These are phyloP conservation scores for Cladopsammia gracilis DNA, from an alignment of 64 coral and sea anemone genomes.

Conservation along the genomic window DNA sequence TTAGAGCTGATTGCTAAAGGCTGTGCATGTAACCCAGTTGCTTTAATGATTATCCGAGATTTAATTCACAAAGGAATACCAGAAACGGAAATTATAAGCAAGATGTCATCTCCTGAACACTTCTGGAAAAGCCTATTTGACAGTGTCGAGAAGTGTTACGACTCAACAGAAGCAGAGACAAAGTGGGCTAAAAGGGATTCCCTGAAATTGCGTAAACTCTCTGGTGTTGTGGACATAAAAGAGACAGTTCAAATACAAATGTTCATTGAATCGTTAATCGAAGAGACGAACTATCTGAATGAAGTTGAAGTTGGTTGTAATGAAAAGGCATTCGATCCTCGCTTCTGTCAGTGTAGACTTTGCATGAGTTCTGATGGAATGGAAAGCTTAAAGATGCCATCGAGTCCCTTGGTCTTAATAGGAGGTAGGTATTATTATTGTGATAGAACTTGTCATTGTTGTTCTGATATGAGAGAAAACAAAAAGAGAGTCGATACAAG, in stretches of 20 bases:
- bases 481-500: too few species aligned
- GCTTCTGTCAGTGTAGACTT: background rate
- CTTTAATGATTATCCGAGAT: background rate
- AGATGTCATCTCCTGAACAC: background rate
- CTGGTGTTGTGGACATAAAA: background rate
- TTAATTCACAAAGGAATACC: constrained; percentile 1
- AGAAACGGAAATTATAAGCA: background rate
- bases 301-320: background rate
- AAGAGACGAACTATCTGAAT: background rate
- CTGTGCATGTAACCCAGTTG: background rate
- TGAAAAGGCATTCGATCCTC: background rate
- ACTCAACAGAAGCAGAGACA: background rate
- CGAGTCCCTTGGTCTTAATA: too few species aligned
- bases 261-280: background rate
- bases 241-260: background rate
- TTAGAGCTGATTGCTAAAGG: constrained; percentile 2
- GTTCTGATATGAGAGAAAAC: too few species aligned
- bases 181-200: background rate
- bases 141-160: background rate
- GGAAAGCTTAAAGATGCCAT: too few species aligned
- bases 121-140: background rate
- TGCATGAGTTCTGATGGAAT: background rate
- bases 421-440: too few species aligned
- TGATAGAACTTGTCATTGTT: too few species aligned
- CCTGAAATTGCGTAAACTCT: background rate